Evolutionary conservation across 2,797 vertebrate genomes (phyloP).

Genomic region (Hephaestus fuliginosus): DNA sequence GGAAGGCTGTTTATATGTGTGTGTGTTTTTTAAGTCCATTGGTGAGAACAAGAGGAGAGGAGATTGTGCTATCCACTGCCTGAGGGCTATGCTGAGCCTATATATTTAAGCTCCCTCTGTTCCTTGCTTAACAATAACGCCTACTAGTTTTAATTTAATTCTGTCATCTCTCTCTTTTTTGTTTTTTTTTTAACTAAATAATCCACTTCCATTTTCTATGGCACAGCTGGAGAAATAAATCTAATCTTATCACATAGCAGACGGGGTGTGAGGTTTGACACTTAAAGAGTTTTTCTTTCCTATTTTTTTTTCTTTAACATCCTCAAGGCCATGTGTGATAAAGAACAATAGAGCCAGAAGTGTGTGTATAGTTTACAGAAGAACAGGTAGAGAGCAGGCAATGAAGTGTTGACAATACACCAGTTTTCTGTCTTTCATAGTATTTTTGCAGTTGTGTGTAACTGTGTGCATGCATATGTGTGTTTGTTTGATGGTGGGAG

Average conservation of each 20-base stretch:
- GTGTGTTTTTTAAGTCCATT: constrained; percentile 78
- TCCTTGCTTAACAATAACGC: constrained; percentile 82
- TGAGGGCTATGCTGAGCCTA: constrained; percentile 77
- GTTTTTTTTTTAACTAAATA: constrained; percentile 71
- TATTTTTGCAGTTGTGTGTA: constrained; percentile 4
- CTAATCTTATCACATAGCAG: constrained; percentile 77
- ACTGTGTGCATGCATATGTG: neutral
- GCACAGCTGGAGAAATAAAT: constrained; percentile 76
- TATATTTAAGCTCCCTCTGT: constrained; percentile 83
- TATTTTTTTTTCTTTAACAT: constrained; percentile 37
- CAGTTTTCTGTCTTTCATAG: constrained; percentile 1
- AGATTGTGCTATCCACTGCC: constrained; percentile 81
- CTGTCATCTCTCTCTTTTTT: constrained; percentile 64
- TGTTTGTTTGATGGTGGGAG: constrained; percentile 18
- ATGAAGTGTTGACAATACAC: constrained; percentile 19
- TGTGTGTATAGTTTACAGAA: constrained; percentile 42
- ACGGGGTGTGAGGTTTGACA: constrained; percentile 69
- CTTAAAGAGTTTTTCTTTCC: constrained; percentile 55
- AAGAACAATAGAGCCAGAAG: constrained; percentile 49
- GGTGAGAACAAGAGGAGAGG: constrained; percentile 76
- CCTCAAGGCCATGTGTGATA: constrained; percentile 46
- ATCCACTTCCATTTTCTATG: constrained; percentile 80
- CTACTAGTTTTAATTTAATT: constrained; percentile 84
- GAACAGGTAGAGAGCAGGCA: constrained; percentile 36
- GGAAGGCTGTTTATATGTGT: constrained; percentile 76